These are phyloP conservation scores for Chrysolina haemoptera DNA, from an alignment of 2,888 invertebrate genomes.

Conservation along the genomic window DNA sequence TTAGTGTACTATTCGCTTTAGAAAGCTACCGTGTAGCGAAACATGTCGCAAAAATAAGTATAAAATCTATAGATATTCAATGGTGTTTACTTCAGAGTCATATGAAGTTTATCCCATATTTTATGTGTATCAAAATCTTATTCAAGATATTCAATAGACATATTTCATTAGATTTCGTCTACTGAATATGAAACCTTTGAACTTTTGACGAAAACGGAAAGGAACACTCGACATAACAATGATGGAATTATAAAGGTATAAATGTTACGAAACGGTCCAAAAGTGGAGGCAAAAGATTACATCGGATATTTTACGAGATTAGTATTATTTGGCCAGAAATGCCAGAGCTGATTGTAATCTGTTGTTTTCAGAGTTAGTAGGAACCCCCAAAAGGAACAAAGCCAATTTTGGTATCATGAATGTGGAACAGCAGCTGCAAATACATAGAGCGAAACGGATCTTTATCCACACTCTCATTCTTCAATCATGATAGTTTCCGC, in stretches of 20 bases:
- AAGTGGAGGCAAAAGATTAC: constrained; percentile 6
- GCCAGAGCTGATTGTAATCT: constrained; percentile 6
- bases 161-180: too few species aligned
- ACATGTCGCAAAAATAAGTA: too few species aligned
- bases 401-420: constrained; percentile 5
- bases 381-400: constrained; percentile 1
- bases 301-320: constrained; percentile 1
- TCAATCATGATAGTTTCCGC: neutral
- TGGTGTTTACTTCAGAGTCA: too few species aligned
- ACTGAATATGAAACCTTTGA: neutral
- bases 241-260: constrained; percentile 5
- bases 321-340: constrained; percentile 22
- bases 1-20: too few species aligned
- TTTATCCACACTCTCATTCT: neutral
- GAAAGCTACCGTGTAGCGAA: too few species aligned
- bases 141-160: neutral
- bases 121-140: neutral
- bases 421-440: neutral
- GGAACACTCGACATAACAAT: constrained; percentile 5
- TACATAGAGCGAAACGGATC: neutral
- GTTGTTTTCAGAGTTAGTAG: neutral
- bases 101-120: too few species aligned
- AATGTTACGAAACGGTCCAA: constrained; percentile 13
- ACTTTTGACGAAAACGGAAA: neutral
- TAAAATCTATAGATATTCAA: too few species aligned